These are phyloP conservation scores for Hemibagrus wyckioides DNA, from an alignment of 2,113 vertebrate genomes.

Conservation along the genomic window DNA sequence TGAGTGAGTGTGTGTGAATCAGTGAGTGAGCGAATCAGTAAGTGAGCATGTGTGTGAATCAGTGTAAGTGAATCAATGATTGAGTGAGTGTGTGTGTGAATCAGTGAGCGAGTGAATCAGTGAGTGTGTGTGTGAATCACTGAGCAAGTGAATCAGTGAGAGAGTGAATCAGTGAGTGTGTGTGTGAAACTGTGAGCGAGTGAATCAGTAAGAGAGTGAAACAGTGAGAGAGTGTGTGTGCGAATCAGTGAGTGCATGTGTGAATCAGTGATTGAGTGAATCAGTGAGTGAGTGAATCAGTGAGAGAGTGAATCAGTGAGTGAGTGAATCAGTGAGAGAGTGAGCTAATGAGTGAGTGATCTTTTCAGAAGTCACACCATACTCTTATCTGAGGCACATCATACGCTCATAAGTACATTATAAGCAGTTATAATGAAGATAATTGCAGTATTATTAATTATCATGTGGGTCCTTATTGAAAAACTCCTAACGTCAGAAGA, in stretches of 20 bases:
- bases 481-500: too few relatives aligned
- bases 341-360: neutral
- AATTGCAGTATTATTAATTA: neutral
- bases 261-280: neutral
- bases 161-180: neutral
- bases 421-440: neutral
- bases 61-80: neutral
- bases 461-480: neutral
- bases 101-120: neutral
- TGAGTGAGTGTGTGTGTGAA: neutral
- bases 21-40: neutral
- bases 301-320: neutral
- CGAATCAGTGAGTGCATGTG: neutral
- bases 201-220: neutral
- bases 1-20: neutral
- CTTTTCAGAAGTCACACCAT: neutral
- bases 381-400: neutral
- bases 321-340: neutral
- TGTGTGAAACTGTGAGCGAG: neutral
- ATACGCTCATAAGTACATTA: neutral
- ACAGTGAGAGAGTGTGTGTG: fast-evolving
- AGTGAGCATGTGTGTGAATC: neutral
- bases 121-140: too few relatives aligned
- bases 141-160: neutral
- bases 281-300: neutral